Evolutionary conservation across 2,113 vertebrate genomes (phyloP), one percentile per base, ranked within the genome.

Genomic region (Nibea albiflora): DNA sequence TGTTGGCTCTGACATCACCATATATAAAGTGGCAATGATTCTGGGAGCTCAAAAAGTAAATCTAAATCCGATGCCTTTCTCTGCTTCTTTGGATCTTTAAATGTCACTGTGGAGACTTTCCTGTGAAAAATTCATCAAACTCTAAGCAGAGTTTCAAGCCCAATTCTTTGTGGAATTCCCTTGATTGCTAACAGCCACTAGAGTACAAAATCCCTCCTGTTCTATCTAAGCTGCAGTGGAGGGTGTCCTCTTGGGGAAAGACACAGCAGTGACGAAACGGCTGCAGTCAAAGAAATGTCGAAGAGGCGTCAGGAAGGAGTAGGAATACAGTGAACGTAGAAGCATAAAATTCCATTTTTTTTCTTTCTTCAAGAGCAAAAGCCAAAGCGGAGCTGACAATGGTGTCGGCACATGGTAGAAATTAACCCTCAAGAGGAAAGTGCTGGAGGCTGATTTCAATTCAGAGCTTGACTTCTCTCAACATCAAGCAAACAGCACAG

Each of bases 201-300:
- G 71, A 28, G 39, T 52, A 66, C 47, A 81, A 66, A 69, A 62
- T 50, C 47, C 28, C 24, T 5, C 12, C n/a, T 75, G 66, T 56
- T 86, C 57, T 68, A 63, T 71, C 39, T 17, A 24, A 11, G 47
- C 65, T 76, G 9, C 42, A 69, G 67, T 20, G 11, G 53, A 84
- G 60, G 53, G 60, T 4, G 65, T 74, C 52, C 86, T 88, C 65
- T 53, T 52, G 71, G 74, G 62, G 73, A 83, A 76, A 77, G 56
- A 54, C 8, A 57, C 24, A 79, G 54, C 50, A 60, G n/a, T 79
- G 56, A 86, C 31, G 35, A 83, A 83, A 46, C 42, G 28, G 20
- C 11, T 42, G 60, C 49, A 76, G 47, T 11, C 64, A 35, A 75
- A 22, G n/a, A 54, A 64, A 81, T 58, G 47, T 83, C 53, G 58